phyloP scores from a whole-genome alignment of 2,113 vertebrate genomes.

The Panthera tigris region DNA sequence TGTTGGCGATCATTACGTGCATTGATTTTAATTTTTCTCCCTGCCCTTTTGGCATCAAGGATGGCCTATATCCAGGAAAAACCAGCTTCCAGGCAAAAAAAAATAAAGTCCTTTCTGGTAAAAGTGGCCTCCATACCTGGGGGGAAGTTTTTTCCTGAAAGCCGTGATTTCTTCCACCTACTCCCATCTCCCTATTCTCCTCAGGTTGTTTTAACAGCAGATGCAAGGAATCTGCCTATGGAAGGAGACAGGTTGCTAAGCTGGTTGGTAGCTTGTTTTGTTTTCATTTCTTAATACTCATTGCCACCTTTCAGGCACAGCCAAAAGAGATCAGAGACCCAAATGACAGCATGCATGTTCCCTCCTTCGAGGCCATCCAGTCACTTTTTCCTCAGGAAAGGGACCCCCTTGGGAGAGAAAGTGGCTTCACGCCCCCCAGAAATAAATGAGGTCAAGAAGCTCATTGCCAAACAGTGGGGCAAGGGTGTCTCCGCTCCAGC shows the following conservation, averaged over 20 bases:
- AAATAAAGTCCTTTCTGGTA: background rate
- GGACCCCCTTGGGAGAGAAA: background rate
- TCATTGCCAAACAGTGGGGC: background rate
- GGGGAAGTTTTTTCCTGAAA: background rate
- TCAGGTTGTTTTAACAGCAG: background rate
- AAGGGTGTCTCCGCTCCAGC: too few relatives aligned
- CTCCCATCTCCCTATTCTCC: background rate
- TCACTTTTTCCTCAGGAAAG: background rate
- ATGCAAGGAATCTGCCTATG: background rate
- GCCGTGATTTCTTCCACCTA: background rate
- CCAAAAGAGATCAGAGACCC: background rate
- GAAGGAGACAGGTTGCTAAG: conserved; percentile 32
- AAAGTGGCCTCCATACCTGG: background rate
- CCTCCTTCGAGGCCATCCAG: background rate
- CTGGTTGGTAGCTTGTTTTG: conserved; percentile 24
- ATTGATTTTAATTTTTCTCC: conserved; percentile 3
- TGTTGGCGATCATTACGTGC: background rate
- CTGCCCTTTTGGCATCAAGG: background rate
- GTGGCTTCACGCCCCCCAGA: background rate
- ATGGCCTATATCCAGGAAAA: background rate
- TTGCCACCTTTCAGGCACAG: background rate
- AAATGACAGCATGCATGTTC: background rate
- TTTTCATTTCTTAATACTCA: conserved; percentile 46
- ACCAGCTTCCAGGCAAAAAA: background rate
- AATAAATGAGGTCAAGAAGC: background rate